Evolutionary conservation across 2,888 invertebrate genomes (phyloP), one percentile per base, ranked within the genome.

Genomic region (Ceramica pisi): DNA sequence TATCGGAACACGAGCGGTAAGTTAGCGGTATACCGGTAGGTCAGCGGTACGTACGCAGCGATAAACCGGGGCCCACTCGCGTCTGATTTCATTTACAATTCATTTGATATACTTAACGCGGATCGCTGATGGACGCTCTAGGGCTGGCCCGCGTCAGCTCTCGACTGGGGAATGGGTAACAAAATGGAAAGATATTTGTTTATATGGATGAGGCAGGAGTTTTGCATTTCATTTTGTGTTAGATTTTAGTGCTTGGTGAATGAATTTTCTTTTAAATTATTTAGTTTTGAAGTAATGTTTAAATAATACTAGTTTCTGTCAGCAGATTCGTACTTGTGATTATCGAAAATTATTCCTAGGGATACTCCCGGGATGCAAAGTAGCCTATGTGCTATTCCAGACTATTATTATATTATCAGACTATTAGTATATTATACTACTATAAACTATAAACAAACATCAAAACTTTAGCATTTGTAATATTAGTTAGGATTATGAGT

Each of bases 71-170:
- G 90, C 86, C 86, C 92, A 91, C 95, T 95, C 92, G 90, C 88
- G 90, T 83, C 90, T 95, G 95, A 95, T 95, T 95, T 95, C 95
- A 95, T 95, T 95, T 95, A 94, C 95, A 95, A 95, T 95, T 95
- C 95, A 95, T 95, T 94, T 91, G 93, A 93, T 94, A 91, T 94
- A 92, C 94, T 94, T 93, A 93, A 90, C 89, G 86, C 88, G 88
- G 90, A 90, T 87, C 88, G 88, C 90, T 93, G 93, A 94, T 92
- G 91, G 92, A 89, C 90, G 68, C 71, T 67, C 51, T 78, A 93
- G 94, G 94, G 94, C 50, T 93, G 90, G 14, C 86, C 71, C 85
- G 21, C 53, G 31, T 6, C 26, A 7, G 16, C 14, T 51, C 9
- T 21, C 5, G 0, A 0, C 2, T 19, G 31, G 19, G 26, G 48